Evolutionary conservation across 2,888 invertebrate genomes (phyloP).

Genomic region (Drosophila peninsularis): DNA sequence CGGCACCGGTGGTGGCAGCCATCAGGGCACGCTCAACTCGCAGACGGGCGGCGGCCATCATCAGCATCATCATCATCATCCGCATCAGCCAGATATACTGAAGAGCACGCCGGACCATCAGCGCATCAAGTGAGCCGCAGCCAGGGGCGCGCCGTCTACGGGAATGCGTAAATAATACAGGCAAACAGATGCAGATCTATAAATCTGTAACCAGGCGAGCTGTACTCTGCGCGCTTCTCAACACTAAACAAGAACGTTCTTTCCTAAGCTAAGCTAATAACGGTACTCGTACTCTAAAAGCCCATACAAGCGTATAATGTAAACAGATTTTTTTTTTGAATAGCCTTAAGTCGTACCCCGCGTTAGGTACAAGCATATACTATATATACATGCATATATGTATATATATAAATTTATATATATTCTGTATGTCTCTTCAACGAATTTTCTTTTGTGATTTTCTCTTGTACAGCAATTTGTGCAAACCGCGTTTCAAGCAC

Average conservation of each 20-base stretch:
- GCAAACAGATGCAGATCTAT: slow-evolving; percentile 7
- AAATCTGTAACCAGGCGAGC: slow-evolving; percentile 10
- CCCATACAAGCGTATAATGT: slow-evolving; percentile 36
- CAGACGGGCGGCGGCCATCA: slow-evolving; percentile 85
- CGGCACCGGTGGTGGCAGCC: slow-evolving; percentile 74
- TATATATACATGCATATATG: slow-evolving; percentile 11
- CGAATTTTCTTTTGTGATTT: slow-evolving; percentile 17
- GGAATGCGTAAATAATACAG: slow-evolving; percentile 16
- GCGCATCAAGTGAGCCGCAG: slow-evolving; percentile 84
- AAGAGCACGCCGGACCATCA: slow-evolving; percentile 95
- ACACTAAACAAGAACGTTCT: slow-evolving; percentile 54
- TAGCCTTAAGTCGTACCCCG: slow-evolving; percentile 61
- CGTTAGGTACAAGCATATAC: slow-evolving; percentile 22
- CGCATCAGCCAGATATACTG: slow-evolving; percentile 90
- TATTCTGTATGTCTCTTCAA: slow-evolving; percentile 30
- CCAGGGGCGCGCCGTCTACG: not conserved
- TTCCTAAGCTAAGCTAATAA: slow-evolving; percentile 70
- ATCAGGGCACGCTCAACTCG: slow-evolving; percentile 84
- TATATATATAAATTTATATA: slow-evolving; percentile 11
- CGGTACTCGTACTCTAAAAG: slow-evolving; percentile 62
- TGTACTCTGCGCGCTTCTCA: slow-evolving; percentile 44
- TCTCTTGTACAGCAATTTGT: slow-evolving; percentile 37
- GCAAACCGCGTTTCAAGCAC: slow-evolving; percentile 33
- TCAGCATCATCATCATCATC: slow-evolving; percentile 85
- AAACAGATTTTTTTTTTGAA: slow-evolving; percentile 52